Evolutionary conservation across 2,888 invertebrate genomes (phyloP).

Genomic region (Caenorhabditis becei): DNA sequence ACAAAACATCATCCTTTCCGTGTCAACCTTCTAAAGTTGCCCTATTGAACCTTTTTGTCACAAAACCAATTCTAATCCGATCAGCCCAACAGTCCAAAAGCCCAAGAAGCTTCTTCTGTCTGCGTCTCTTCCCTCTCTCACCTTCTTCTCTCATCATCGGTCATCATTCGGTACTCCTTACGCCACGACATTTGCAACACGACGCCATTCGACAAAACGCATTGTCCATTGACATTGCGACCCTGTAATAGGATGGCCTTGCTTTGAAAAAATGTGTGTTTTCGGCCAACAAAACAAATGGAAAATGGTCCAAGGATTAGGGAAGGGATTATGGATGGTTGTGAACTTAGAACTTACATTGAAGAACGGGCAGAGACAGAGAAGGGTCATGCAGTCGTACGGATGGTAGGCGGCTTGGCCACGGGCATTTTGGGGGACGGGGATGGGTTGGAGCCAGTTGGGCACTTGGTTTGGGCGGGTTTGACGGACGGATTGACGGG

Average conservation of each 20-base stretch:
- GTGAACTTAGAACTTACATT: conserved; percentile 69
- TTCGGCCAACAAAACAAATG: background rate
- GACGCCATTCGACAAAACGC: conserved; percentile 75
- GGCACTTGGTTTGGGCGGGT: conserved; percentile 69
- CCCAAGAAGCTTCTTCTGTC: background rate
- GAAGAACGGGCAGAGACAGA: conserved; percentile 81
- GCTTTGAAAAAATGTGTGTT: background rate
- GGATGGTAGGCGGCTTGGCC: conserved; percentile 81
- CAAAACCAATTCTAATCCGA: no score
- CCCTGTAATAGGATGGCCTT: conserved; percentile 64
- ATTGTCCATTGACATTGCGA: conserved; percentile 75
- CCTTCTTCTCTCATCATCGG: conserved; percentile 77
- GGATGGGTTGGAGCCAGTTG: conserved; percentile 80
- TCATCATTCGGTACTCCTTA: conserved; percentile 81
- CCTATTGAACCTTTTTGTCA: no score
- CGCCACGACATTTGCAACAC: conserved; percentile 79
- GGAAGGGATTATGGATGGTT: no score
- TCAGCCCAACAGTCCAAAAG: background rate
- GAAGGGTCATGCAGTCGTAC: conserved; percentile 81
- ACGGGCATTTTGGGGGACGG: conserved; percentile 77
- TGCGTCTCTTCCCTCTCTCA: conserved; percentile 1
- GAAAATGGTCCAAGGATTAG: no score
- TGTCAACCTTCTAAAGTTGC: no score
- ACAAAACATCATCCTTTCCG: no score
- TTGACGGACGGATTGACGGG: conserved; percentile 66